Evolutionary conservation across 1,140 invertebrate genomes (phyloP).

Genomic region (Drosophila punjabiensis): DNA sequence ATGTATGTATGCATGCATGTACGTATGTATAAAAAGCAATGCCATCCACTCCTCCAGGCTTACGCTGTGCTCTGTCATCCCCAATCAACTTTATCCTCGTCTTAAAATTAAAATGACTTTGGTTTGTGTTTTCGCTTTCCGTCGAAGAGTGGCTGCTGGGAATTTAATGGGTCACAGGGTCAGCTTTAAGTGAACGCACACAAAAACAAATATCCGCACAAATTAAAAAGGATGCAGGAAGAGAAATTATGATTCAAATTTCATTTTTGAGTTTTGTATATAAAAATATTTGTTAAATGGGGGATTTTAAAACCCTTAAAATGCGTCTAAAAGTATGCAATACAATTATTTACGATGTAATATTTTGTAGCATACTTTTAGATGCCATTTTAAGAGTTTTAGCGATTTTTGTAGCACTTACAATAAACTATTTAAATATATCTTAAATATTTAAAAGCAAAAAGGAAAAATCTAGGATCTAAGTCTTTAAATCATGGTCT

Average conservation of each 20-base stretch:
- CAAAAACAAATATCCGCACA: not conserved
- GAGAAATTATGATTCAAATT: not conserved
- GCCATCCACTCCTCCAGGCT: constrained; percentile 1
- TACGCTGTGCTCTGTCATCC: constrained; percentile 21
- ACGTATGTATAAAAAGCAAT: constrained; percentile 18
- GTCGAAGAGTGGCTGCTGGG: constrained; percentile 13
- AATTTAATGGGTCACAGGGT: constrained; percentile 62
- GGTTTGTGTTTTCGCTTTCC: constrained; percentile 33
- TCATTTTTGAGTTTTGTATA: not conserved
- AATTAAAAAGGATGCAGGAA: constrained; percentile 1
- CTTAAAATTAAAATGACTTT: constrained; percentile 51
- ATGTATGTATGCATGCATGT: not conserved
- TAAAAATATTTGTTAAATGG: not conserved
- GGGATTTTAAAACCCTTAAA: not conserved
- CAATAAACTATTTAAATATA: not conserved
- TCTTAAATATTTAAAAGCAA: not conserved
- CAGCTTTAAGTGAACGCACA: constrained; percentile 42
- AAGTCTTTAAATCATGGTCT: not conserved
- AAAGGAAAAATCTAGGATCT: fast-evolving
- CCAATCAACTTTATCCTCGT: constrained; percentile 42
- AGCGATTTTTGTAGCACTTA: not conserved
- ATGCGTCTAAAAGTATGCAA: not conserved
- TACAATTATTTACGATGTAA: not conserved
- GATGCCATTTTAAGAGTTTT: not conserved
- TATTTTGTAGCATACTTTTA: not conserved